Base-by-base conservation (phyloP, 92 coral and sea anemone genomes). In the Galaxea fascicularis region DNA sequence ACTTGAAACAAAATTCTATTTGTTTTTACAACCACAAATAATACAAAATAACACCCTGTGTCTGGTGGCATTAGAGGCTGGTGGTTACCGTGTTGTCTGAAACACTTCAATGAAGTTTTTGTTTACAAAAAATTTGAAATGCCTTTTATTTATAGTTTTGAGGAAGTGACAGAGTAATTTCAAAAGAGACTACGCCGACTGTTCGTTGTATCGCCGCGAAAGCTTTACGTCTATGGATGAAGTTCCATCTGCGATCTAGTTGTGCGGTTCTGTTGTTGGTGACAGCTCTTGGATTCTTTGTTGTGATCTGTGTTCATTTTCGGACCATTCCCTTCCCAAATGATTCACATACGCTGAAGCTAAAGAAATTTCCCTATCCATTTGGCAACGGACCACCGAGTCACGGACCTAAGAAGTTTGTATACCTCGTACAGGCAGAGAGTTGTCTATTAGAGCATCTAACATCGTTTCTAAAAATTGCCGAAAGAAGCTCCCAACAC, bases 391-490 rank as follows among this genome's bases (percentile, higher is more conserved):
- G 53, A 30, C 20, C 30, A 22, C 35, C 25, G 24, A 67, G 25
- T 68, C 47, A 39, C n/a, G 51, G 31, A 29, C 10, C 47, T 60
- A 85, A 85, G 24, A 78, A 71, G 17, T 90, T 95, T 47, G 77
- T 94, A 11, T 95, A 94, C 45, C 82, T 95, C 58, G 89, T 92
- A 51, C 98, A 95, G 86, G 90, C 98, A 11, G 92, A 95, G 70
- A 87, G 93, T 51, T 95, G 98, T 77, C 86, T 94, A 10, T 86
- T 95, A 21, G 64, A 45, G 64, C 86, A 90, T 78, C 77, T 94
- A 45, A 66, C 81, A 21, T 91, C 87, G 24, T 77, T 83, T 30
- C 65, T 85, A 39, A 78, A 71, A 46, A 76, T 89, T 59, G n/a
- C n/a, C n/a, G 98, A 91, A 18, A 64, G 63, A 57, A 88, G 90